These are phyloP conservation scores for Mesorhabditis belari DNA, from an alignment of 2,888 invertebrate genomes.

Conservation along the genomic window DNA sequence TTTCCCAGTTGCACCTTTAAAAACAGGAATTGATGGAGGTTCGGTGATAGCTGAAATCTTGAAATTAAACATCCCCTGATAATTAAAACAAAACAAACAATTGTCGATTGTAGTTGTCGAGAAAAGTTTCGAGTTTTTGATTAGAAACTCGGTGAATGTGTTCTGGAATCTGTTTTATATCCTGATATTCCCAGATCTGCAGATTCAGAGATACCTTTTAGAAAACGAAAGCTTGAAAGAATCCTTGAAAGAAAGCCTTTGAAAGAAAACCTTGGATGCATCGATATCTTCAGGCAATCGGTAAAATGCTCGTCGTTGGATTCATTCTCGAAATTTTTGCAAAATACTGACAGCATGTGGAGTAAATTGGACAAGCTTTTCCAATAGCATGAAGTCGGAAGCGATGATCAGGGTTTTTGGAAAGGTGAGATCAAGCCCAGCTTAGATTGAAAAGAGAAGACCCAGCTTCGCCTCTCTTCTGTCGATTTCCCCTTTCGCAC, in stretches of 20 bases:
- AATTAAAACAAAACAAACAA: not conserved
- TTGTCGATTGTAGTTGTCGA: not conserved
- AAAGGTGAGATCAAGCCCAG: no score
- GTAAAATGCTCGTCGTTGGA: not conserved
- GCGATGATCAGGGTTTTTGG: no score
- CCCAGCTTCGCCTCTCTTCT: no score
- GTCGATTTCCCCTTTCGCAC: no score
- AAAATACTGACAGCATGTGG: not conserved
- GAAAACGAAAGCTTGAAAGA: no score
- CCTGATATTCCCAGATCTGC: no score
- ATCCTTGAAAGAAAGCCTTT: not conserved
- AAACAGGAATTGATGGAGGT: not conserved
- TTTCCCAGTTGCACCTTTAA: not conserved
- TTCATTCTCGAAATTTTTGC: not conserved
- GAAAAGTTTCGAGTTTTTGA: not conserved
- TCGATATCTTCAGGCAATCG: not conserved
- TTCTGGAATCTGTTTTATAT: not conserved
- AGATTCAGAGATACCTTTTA: no score
- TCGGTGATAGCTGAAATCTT: not conserved
- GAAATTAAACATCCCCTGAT: no score
- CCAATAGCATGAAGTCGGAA: no score
- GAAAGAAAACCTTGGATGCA: not conserved
- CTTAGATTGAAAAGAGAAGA: no score
- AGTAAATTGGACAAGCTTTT: not conserved
- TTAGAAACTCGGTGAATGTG: not conserved